Conservation (phyloP, 2,113 vertebrate genomes). For the Ammodytes dubius region DNA sequence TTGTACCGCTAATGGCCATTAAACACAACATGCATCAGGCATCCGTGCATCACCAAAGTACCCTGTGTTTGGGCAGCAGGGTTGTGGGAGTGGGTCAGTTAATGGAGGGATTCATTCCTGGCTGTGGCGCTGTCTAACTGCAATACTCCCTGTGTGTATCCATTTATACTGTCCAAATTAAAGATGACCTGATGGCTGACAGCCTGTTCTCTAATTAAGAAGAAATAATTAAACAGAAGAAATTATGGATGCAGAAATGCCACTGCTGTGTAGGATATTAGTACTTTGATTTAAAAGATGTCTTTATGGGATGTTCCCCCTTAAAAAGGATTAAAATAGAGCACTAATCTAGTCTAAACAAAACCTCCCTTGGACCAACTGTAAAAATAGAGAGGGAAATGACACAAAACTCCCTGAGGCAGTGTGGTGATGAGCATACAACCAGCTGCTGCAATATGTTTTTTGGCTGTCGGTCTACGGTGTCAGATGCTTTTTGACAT, state of each 20-base stretch:
- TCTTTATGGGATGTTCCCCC: constrained; percentile 54
- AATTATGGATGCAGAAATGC: constrained; percentile 27
- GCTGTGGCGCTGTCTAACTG: constrained; percentile 54
- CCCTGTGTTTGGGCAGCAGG: constrained; percentile 64
- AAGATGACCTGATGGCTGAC: constrained; percentile 52
- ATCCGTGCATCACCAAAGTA: constrained; percentile 60
- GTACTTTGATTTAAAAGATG: constrained; percentile 53
- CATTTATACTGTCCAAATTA: constrained; percentile 55
- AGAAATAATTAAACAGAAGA: constrained; percentile 52
- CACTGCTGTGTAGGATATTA: constrained; percentile 33
- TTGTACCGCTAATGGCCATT: constrained; percentile 65
- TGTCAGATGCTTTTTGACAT: constrained; percentile 67
- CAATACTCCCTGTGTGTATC: constrained; percentile 68
- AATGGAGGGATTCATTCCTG: constrained; percentile 76
- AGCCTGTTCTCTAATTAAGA: constrained; percentile 51
- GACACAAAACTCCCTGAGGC: constrained; percentile 52
- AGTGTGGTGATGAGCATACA: constrained; percentile 58
- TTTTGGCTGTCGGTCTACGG: constrained; percentile 57
- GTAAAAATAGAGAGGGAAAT: constrained; percentile 61
- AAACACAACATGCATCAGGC: constrained; percentile 70
- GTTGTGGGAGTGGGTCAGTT: constrained; percentile 68
- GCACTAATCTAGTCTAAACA: constrained; percentile 69
- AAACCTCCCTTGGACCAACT: constrained; percentile 55
- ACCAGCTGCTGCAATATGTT: constrained; percentile 71
- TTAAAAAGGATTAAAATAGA: constrained; percentile 63